These are phyloP conservation scores for Heliconius himera DNA, from an alignment of 1,140 invertebrate genomes.

Conservation along the genomic window DNA sequence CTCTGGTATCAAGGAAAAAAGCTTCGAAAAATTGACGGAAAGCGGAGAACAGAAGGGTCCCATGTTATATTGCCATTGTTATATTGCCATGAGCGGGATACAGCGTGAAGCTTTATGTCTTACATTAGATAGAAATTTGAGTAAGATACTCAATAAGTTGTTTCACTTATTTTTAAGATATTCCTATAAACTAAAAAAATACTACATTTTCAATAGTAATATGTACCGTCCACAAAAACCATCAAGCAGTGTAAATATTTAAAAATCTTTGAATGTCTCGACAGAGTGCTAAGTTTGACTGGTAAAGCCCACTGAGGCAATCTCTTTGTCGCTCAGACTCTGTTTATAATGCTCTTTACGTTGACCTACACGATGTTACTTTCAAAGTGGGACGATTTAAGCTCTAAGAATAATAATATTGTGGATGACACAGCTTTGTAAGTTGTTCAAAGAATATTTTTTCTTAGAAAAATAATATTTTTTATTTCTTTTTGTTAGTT, in stretches of 20 bases:
- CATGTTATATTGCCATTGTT: too few species aligned
- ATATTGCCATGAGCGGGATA: too few species aligned
- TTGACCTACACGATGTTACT: constrained; percentile 1
- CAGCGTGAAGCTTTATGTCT: too few species aligned
- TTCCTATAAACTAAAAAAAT: neutral
- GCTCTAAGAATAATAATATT: neutral
- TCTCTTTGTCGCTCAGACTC: neutral
- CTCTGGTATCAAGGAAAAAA: too few species aligned
- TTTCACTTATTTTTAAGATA: too few species aligned
- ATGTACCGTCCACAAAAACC: neutral
- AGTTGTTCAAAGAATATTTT: neutral
- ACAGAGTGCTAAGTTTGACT: constrained; percentile 14
- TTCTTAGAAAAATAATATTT: neutral
- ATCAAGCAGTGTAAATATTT: neutral
- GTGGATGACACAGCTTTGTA: neutral
- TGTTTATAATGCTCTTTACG: constrained; percentile 17
- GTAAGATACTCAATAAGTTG: too few species aligned
- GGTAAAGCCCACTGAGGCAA: constrained; percentile 17
- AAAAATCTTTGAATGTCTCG: neutral
- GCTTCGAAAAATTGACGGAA: too few species aligned
- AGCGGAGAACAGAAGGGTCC: too few species aligned
- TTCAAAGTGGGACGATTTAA: neutral
- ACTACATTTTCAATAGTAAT: neutral
- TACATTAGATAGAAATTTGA: too few species aligned
- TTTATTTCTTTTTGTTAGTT: neutral